Base-by-base conservation (phyloP, 2,113 vertebrate genomes). In the Prunella fulvescens region DNA sequence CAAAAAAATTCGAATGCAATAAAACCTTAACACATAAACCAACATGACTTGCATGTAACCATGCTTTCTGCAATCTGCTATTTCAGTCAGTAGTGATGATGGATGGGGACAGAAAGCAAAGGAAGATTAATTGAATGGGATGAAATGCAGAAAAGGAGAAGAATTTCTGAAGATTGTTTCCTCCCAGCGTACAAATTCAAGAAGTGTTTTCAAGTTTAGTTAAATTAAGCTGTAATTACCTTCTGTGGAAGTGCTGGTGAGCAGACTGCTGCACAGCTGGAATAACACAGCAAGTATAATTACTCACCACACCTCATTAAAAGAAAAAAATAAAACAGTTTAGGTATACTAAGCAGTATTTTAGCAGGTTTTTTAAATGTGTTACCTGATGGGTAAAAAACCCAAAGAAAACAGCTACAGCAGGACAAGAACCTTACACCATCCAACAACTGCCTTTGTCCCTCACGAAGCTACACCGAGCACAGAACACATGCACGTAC, bases 401-500 rank as follows among this genome's bases (percentile, higher is more conserved):
- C 54, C 62, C 71, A 45, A 57, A 50, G 45, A 19, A 86, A 79
- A 40, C 35, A n/a, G 39, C 91, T 67, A 76, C n/a, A 89, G 58
- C 92, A 94, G 72, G 29, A 90, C 67, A 78, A 62, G 79, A 77
- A 79, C 81, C 40, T 18, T 19, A 80, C 70, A 89, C 28, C 47
- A 85, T 19, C 86, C 84, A 92, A 13, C 19, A 67, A n/a, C 8
- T 7, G 40, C 73, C 69, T 26, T 66, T 39, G 48, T 18, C 69
- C 57, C 42, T 88, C 86, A 37, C 57, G 84, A 33, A 83, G 80
- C 92, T 81, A 93, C 86, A 81, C 40, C 31, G 56, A 81, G 96
- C 93, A 97, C 39, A 53, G 67, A 65, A 64, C 67, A 73, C 97
- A 97, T 97, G 97, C 96, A 97, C 26, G 64, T 13, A 93, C 92